A percentile compares a stretch with the other conserved stretches of the same genome.
phyloP scores from a whole-genome alignment of 1,140 invertebrate species.

The Bombus sibiricus region DNA sequence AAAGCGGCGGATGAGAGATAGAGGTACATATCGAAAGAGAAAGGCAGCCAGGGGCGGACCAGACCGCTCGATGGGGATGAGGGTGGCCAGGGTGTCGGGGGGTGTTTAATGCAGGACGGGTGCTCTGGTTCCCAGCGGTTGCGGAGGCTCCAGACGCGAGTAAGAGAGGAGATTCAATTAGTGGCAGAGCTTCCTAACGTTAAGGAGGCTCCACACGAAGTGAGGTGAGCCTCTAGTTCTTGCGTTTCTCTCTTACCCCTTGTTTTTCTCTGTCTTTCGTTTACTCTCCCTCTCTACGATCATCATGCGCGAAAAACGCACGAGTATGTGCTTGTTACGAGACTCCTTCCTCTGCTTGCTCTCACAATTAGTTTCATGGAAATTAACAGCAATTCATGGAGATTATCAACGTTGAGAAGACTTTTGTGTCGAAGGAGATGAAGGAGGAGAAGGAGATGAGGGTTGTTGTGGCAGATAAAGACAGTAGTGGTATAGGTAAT shows the following conservation, averaged over 20 bases:
- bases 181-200: conserved; percentile 82
- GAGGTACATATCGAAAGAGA: conserved; percentile 49
- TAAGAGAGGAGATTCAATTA: conserved; percentile 82
- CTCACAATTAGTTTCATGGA: conserved; percentile 6
- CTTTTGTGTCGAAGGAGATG: background rate
- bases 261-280: background rate
- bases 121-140: conserved; percentile 80
- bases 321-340: conserved; percentile 25
- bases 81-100: conserved; percentile 78
- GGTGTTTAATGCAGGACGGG: conserved; percentile 82
- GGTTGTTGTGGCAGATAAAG: background rate
- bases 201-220: conserved; percentile 80
- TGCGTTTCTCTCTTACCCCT: background rate
- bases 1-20: conserved; percentile 44
- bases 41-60: conserved; percentile 71
- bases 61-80: conserved; percentile 79
- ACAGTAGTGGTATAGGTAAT: background rate
- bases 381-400: conserved; percentile 48
- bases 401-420: conserved; percentile 30
- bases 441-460: no score
- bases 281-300: background rate
- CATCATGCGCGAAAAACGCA: conserved; percentile 40
- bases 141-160: conserved; percentile 80
- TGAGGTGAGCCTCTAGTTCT: conserved; percentile 34
- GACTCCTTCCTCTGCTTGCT: conserved; percentile 12